A percentile compares a stretch with the other conserved stretches of the same genome.
These are phyloP conservation scores for Pteronura brasiliensis DNA, from an alignment of 2,113 vertebrate genomes.

Conservation along the genomic window DNA sequence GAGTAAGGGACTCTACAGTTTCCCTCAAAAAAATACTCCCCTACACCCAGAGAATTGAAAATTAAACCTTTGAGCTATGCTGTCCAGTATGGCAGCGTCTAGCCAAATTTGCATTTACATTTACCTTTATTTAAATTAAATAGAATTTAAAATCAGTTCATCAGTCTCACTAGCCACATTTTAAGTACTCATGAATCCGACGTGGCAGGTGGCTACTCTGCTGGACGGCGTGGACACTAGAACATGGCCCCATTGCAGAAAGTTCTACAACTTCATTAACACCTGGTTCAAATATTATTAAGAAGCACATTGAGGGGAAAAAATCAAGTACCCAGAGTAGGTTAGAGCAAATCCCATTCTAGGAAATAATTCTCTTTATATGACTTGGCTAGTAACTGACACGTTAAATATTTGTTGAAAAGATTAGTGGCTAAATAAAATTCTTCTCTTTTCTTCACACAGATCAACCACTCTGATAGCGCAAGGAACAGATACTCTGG, in stretches of 20 bases:
- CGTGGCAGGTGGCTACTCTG: rapidly evolving
- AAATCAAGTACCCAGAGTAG: background rate
- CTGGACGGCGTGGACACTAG: rapidly evolving
- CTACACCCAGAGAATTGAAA: background rate
- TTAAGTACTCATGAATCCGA: background rate
- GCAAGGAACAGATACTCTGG: conserved; percentile 75
- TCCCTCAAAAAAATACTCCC: background rate
- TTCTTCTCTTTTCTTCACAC: background rate
- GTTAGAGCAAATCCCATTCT: background rate
- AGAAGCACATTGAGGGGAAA: background rate
- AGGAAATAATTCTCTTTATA: background rate
- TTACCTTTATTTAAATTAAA: background rate
- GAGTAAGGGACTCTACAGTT: background rate
- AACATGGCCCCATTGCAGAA: background rate
- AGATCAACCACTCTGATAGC: conserved; percentile 82
- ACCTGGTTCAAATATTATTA: background rate
- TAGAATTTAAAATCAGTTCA: background rate
- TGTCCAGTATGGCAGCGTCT: rapidly evolving
- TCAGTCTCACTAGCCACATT: background rate
- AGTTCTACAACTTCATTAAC: background rate
- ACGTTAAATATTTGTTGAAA: background rate
- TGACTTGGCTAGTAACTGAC: background rate
- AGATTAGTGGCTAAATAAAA: background rate
- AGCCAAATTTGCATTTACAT: background rate
- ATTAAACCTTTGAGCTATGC: background rate